Percentiles rank a stretch among this genome's conserved stretches.
Evolutionary conservation across 2,113 vertebrate genomes (phyloP).

Genomic region (Thalassoma bifasciatum): DNA sequence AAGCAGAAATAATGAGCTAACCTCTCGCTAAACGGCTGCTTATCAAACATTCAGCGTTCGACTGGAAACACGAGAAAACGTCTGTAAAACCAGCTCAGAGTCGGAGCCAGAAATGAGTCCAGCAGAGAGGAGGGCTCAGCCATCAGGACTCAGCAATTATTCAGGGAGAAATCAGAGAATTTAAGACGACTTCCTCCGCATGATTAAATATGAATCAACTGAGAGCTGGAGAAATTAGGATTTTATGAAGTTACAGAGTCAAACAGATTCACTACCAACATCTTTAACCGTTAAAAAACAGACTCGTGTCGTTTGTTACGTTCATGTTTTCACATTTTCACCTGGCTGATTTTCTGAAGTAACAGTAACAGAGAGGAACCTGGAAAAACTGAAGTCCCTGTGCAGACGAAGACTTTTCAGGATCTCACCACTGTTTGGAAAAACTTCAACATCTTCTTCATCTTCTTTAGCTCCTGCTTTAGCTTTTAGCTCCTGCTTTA

Average conservation of each 20-base stretch:
- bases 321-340: too few species aligned
- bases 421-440: too few species aligned
- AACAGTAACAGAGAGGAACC: too few species aligned
- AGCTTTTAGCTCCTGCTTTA: too few species aligned
- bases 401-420: too few species aligned
- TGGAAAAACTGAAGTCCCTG: too few species aligned
- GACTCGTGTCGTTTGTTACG: too few species aligned
- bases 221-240: background rate
- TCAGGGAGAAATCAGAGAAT: background rate
- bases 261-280: background rate
- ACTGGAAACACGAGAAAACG: background rate
- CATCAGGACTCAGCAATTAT: background rate
- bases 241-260: background rate
- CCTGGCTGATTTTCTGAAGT: too few species aligned
- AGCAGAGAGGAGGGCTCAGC: background rate
- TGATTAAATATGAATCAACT: slow-evolving; percentile 4
- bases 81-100: background rate
- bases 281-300: background rate
- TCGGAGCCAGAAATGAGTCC: background rate
- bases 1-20: slow-evolving; percentile 36
- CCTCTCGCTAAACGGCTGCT: slow-evolving; percentile 7
- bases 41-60: slow-evolving; percentile 16
- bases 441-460: too few species aligned
- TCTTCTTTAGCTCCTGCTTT: too few species aligned
- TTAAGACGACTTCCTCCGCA: background rate